A percentile compares a stretch with the other conserved stretches of the same genome.
phyloP scores from a whole-genome alignment of 2,797 vertebrate genomes.

The Dryobates pubescens region DNA sequence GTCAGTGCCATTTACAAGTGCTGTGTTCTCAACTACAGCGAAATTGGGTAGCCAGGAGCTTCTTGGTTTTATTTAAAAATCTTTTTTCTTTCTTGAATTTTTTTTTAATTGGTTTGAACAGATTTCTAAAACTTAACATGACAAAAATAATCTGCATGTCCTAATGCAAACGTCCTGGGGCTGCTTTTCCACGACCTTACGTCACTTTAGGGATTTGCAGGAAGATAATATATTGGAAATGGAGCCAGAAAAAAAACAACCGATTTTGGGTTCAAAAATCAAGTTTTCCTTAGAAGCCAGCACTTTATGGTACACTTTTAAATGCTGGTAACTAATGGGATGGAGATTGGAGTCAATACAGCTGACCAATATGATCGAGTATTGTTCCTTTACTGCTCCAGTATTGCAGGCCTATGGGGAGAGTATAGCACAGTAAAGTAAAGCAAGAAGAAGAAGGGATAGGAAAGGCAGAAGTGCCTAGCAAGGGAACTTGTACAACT shows the following conservation, averaged over 20 bases:
- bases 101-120: not conserved
- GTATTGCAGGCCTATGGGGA: too few species aligned
- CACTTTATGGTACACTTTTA: not conserved
- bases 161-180: not conserved
- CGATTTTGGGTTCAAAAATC: not conserved
- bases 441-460: too few species aligned
- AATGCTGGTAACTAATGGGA: too few species aligned
- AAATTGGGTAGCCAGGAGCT: not conserved
- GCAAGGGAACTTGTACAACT: too few species aligned
- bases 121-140: not conserved
- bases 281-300: not conserved
- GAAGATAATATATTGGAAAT: not conserved
- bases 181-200: not conserved
- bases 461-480: too few species aligned
- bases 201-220: not conserved
- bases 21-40: not conserved
- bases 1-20: not conserved
- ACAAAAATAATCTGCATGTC: not conserved
- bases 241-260: not conserved
- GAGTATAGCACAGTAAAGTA: too few species aligned
- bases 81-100: not conserved
- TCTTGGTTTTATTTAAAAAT: not conserved
- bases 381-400: too few species aligned
- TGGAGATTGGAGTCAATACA: too few species aligned
- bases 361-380: too few species aligned